Conservation (phyloP, 2,113 vertebrate genomes). For the Acrocephalus kingi region DNA sequence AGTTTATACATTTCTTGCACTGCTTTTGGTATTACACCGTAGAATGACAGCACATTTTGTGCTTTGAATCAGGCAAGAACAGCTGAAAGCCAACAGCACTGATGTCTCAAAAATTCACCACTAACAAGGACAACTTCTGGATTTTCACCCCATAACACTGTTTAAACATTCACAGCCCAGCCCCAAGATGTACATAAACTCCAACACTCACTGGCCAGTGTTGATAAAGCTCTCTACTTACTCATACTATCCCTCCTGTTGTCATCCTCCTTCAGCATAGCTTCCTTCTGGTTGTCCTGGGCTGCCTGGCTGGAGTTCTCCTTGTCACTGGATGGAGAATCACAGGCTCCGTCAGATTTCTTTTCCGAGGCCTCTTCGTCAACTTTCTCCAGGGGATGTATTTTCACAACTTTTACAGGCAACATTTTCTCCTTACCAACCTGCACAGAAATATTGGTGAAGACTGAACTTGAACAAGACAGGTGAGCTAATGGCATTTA, state of each 20-base stretch:
- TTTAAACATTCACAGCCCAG: not conserved
- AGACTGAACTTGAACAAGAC: not conserved
- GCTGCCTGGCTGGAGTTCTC: slow-evolving; percentile 88
- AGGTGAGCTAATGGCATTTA: not conserved
- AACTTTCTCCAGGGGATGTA: slow-evolving; percentile 87
- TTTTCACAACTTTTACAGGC: slow-evolving; percentile 86
- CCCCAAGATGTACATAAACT: fast-evolving
- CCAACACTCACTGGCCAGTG: not conserved
- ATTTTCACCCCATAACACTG: not conserved
- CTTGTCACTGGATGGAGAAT: slow-evolving; percentile 98
- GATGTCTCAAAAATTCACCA: not conserved
- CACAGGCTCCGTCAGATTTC: slow-evolving; percentile 90
- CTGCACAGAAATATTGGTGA: slow-evolving; percentile 55
- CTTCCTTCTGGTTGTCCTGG: slow-evolving; percentile 88
- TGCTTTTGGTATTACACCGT: not conserved
- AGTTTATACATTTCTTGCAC: not conserved
- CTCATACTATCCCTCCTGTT: slow-evolving; percentile 86
- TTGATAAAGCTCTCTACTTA: slow-evolving; percentile 70
- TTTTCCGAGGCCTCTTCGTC: slow-evolving; percentile 85
- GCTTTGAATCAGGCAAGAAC: not conserved
- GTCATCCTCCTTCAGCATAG: slow-evolving; percentile 83
- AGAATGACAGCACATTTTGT: not conserved
- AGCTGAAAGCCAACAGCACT: not conserved
- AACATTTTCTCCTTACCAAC: slow-evolving; percentile 91
- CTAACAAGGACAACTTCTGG: not conserved